Evolutionary conservation across 2,113 vertebrate species (phyloP), one percentile per base, ranked within the genome.

Genomic region (Crotalus horridus): DNA sequence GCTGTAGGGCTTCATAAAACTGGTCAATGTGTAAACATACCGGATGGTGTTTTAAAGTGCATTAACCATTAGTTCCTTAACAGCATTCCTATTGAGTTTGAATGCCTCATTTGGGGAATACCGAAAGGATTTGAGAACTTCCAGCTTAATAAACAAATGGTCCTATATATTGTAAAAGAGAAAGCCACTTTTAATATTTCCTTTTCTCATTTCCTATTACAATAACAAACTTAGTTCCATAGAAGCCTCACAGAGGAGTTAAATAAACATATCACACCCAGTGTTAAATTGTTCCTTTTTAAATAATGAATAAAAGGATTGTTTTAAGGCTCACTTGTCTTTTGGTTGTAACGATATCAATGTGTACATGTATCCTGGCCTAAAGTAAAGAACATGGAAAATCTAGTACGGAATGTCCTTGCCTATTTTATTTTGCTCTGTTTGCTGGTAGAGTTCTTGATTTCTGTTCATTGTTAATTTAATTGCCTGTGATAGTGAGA

Each of bases 401-500:
- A 33, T 24, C 87, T 43, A 89, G 54, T 87, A 26, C 33, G 87
- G 6, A 48, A 3, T 90, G 29, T 53, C 6, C 20, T 86, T 92
- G 1, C 0, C 0, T 90, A 10, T 33, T 11, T 56, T 86, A 12
- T 51, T 54, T 48, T 20, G 11, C 13, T 12, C 26, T 29, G 3
- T 33, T 17, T 21, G 6, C 51, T 58, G 64, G 15, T 91, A 3
- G 24, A 64, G 55, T n/a, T 33, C 15, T 91, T 74, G 9, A 4
- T 92, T 94, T 69, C 0, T 11, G 10, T 87, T 94, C 29, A 10
- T 93, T 89, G 53, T 69, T 96, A 92, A 26, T 61, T 1, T 91
- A 92, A 93, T n/a, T 96, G 90, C 24, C 61, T 95, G 4, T 88
- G 61, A 90, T 92, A 87, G 11, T 90, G 64, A 91, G 55, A 93